Base-by-base conservation (phyloP, 1,140 invertebrate species). In the Cepaea nemoralis region DNA sequence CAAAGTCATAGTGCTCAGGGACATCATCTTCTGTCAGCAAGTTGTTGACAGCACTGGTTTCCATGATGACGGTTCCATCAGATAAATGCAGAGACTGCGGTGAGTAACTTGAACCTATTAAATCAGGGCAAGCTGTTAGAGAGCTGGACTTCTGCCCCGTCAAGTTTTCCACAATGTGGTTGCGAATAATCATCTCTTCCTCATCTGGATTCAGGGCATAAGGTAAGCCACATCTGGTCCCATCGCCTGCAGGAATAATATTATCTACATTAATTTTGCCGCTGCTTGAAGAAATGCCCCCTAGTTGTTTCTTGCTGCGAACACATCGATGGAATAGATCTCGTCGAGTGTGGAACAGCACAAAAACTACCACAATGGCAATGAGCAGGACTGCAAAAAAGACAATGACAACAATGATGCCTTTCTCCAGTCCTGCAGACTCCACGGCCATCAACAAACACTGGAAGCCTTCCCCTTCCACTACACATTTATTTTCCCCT, bases 1-100 rank as follows among this genome's bases (percentile, higher is more conserved):
- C 97, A 76, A 99, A 92, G 90, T 99, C 97, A 88, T 99, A 99
- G 89, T 98, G 97, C 89, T 99, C 97, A 0, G 97, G 97, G 84
- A 96, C 94, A 89, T 98, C 97, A 0, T 89, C 88, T 75, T 87
- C 84, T 80, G 94, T 45, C 45, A 80, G 24, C 33, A 78, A 22
- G 35, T 48, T 71, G 39, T 42, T 48, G 27, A 79, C 33, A 24
- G 59, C 73, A 42, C 37, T 55, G 3, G 69, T 55, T 42, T 83
- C 87, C 71, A 90, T 88, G 92, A 89, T 90, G 77, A 90, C 88
- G 74, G 90, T 90, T 14, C 90, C 90, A 82, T 91, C 90, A 33
- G 88, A 87, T 82, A 91, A 87, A 10, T 89, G 83, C 6, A 87
- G 80, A 0, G 88, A 86, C 35, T 91, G 86, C 14, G 90, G 86